phyloP scores from a whole-genome alignment of 1,140 invertebrate genomes.

The Zaprionus vittiger region DNA sequence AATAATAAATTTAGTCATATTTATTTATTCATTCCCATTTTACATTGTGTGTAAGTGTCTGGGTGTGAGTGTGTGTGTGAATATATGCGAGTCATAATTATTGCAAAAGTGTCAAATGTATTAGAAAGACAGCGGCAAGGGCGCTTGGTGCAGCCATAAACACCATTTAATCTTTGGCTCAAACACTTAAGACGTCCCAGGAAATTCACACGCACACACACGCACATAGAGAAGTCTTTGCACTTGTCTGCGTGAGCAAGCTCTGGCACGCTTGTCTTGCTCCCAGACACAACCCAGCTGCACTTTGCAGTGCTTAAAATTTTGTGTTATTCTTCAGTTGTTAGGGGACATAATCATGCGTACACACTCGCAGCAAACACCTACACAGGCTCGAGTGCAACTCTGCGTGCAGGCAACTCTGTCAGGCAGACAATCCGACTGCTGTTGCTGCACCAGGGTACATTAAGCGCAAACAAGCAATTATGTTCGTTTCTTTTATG shows the following conservation, averaged over 20 bases:
- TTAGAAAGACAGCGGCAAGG: conserved; percentile 53
- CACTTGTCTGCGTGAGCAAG: conserved; percentile 25
- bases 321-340: conserved; percentile 65
- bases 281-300: conserved; percentile 31
- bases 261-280: conserved; percentile 21
- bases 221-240: conserved; percentile 12
- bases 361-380: neutral
- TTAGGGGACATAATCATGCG: conserved; percentile 44
- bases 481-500: conserved; percentile 59
- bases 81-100: conserved; percentile 61
- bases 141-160: conserved; percentile 65
- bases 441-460: conserved; percentile 40
- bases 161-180: conserved; percentile 82
- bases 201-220: conserved; percentile 22
- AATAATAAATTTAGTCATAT: conserved; percentile 12
- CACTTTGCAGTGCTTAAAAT: conserved; percentile 44
- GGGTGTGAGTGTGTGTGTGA: conserved; percentile 3
- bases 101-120: conserved; percentile 76
- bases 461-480: conserved; percentile 72
- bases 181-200: conserved; percentile 68
- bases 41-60: conserved; percentile 8
- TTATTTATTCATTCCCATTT: conserved; percentile 33
- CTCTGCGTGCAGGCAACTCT: conserved; percentile 11
- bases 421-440: conserved; percentile 28
- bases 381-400: neutral